Conservation (phyloP, 2,888 invertebrate genomes). For the Phorcus lineatus region DNA sequence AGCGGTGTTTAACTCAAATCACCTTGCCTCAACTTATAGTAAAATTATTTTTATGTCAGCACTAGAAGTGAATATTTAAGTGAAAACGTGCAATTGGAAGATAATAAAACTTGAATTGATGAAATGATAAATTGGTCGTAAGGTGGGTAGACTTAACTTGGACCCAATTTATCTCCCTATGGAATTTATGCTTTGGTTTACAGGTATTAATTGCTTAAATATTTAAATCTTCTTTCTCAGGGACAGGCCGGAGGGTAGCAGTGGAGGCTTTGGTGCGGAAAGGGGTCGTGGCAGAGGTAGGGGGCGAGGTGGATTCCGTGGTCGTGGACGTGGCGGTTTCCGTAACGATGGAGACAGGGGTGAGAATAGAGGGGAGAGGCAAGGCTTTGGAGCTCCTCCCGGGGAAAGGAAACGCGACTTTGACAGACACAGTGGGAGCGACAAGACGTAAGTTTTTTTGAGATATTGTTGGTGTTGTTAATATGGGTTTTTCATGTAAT, state of each 20-base stretch:
- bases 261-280: conserved; percentile 47
- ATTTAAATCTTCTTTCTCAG: conserved; percentile 32
- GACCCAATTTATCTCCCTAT: too few relatives aligned
- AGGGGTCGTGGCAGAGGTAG: conserved; percentile 37
- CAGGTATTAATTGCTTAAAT: too few relatives aligned
- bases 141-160: too few relatives aligned
- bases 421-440: conserved; percentile 95
- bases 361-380: conserved; percentile 53
- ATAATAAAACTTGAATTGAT: too few relatives aligned
- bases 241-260: conserved; percentile 47
- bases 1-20: too few relatives aligned
- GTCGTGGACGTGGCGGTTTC: conserved; percentile 49
- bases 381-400: conserved; percentile 77
- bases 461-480: not conserved
- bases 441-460: conserved; percentile 86
- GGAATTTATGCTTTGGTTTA: too few relatives aligned
- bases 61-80: too few relatives aligned
- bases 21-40: too few relatives aligned
- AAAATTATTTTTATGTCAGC: too few relatives aligned
- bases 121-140: too few relatives aligned
- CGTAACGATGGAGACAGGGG: conserved; percentile 51
- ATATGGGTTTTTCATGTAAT: not conserved
- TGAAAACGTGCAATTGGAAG: too few relatives aligned
- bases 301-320: conserved; percentile 48
- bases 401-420: conserved; percentile 92